Percentiles rank a stretch among this genome's conserved stretches.
Evolutionary conservation across 1,140 invertebrate species (phyloP).

Genomic region (Cydia strobilella): DNA sequence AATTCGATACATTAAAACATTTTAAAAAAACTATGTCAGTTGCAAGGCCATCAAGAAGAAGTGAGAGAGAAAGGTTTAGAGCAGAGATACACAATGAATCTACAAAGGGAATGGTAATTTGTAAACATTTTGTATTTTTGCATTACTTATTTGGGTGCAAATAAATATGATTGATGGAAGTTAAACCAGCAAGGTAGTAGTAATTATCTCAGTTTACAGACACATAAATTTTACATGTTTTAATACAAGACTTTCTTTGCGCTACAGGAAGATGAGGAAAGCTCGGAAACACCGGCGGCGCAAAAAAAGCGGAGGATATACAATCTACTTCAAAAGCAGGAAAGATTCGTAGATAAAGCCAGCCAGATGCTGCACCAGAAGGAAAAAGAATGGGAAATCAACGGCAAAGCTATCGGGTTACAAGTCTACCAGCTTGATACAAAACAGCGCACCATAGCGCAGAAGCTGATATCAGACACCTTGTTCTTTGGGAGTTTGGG

Average conservation of each 20-base stretch:
- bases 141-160: no score
- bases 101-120: no score
- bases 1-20: background rate
- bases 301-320: background rate
- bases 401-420: background rate
- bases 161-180: no score
- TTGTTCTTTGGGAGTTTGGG: background rate
- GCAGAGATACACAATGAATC: no score
- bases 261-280: background rate
- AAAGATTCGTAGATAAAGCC: background rate
- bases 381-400: background rate
- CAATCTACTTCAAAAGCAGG: constrained; percentile 8
- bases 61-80: no score
- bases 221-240: no score
- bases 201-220: no score
- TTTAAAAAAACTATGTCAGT: background rate
- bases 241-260: background rate
- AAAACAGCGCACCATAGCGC: background rate
- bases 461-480: background rate
- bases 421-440: background rate
- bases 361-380: background rate
- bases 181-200: no score
- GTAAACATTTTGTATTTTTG: no score
- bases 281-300: background rate
- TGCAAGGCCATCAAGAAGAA: no score